Base-by-base conservation (phyloP, 2,888 invertebrate species). In the Diadegma fenestrale region DNA sequence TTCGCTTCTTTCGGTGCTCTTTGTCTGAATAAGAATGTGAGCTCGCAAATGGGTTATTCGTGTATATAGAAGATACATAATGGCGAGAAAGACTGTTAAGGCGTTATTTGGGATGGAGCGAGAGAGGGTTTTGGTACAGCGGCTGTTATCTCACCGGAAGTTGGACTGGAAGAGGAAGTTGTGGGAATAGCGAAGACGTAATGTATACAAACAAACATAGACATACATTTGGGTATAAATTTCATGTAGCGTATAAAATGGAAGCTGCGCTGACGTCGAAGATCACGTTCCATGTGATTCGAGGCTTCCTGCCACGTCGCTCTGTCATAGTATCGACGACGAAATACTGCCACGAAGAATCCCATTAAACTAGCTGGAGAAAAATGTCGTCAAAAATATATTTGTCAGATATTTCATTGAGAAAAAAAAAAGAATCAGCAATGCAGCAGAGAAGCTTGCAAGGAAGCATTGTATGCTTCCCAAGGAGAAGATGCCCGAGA, bases 141-240 rank as follows among this genome's bases (percentile, higher is more conserved):
- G 79, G 71, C 78, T 64, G 89, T 91, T 92, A 91, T 91, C 92
- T 88, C 82, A 87, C 80, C 89, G 89, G 88, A 89, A 89, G 85
- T 87, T 78, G 83, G 88, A 87, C 85, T 88, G 73, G 82, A 77
- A 78, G 82, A 72, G 86, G 77, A 82, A 83, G 87, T 69, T 69
- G 86, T 86, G 85, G 87, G 71, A 82, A 84, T 79, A 14, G 87
- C 85, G 80, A 73, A 75, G 58, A 68, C 72, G 64, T 45, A n/a
- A 82, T 63, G 72, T 54, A 64, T 30, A 68, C 51, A 63, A n/a
- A 64, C 17, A 45, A 22, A 68, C 6, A 68, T 43, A 22, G 7
- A 66, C 37, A 37, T n/a, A 68, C n/a, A 22, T 43, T 37, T 68
- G 63, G 14, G 63, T n/a, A 48, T 22, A 82, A n/a, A 30, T 41